These are phyloP conservation scores for Pseudomyrmex sp. DNA, from an alignment of 1,140 invertebrate genomes.

Conservation along the genomic window DNA sequence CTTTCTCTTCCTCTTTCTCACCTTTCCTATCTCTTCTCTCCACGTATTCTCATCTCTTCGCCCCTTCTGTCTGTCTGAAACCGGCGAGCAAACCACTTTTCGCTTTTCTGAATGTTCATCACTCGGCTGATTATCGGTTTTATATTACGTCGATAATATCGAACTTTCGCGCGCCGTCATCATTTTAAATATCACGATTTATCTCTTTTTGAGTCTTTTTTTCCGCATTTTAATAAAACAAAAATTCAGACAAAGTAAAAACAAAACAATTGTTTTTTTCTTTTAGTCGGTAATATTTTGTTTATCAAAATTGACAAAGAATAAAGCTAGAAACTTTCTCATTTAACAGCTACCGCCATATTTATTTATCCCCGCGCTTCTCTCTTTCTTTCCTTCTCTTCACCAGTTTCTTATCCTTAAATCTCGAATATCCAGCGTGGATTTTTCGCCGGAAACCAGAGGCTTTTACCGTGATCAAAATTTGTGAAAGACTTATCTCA, in stretches of 20 bases:
- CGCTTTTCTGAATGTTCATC: conserved; percentile 28
- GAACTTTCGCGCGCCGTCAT: neutral
- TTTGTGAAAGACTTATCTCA: conserved; percentile 48
- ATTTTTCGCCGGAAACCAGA: conserved; percentile 40
- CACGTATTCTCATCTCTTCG: neutral
- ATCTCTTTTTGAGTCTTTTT: conserved; percentile 7
- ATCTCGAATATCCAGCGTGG: conserved; percentile 6
- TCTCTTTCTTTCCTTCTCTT: neutral
- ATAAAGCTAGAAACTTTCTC: no score
- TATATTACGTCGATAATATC: conserved; percentile 44
- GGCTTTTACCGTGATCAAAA: conserved; percentile 44
- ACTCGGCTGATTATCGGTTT: conserved; percentile 52
- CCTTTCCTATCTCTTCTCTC: neutral
- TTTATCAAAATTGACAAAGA: neutral
- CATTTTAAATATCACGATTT: neutral
- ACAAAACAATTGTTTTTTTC: no score
- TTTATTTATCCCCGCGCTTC: neutral
- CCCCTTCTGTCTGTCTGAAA: conserved; percentile 23
- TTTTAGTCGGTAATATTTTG: neutral
- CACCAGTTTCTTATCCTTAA: conserved; percentile 10
- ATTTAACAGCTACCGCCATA: neutral
- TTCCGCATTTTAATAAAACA: neutral
- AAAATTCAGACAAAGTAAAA: neutral
- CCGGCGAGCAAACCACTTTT: conserved; percentile 15
- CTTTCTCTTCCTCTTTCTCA: conserved; percentile 9